phyloP scores from a whole-genome alignment of 2,797 vertebrate genomes.

The Scolopax rusticola region DNA sequence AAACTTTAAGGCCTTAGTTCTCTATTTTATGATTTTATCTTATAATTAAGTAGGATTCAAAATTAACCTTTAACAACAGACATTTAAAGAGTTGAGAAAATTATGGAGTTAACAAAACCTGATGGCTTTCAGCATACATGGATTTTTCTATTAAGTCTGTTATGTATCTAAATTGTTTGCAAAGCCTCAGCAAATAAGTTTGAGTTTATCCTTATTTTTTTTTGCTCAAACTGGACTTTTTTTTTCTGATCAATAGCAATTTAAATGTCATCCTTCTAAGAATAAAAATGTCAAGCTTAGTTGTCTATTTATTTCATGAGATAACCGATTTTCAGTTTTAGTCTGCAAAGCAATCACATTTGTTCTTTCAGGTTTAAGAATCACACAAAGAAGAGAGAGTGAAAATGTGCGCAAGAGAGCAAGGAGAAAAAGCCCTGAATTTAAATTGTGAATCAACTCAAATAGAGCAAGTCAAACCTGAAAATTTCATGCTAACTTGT shows the following conservation, averaged over 20 bases:
- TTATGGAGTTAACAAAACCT: background rate
- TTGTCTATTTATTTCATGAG: slow-evolving; percentile 63
- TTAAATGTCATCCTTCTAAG: slow-evolving; percentile 61
- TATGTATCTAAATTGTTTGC: slow-evolving; percentile 23
- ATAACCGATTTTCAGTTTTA: slow-evolving; percentile 70
- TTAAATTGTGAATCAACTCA: slow-evolving; percentile 76
- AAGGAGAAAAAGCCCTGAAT: slow-evolving; percentile 30
- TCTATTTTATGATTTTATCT: background rate
- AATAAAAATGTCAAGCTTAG: slow-evolving; percentile 27
- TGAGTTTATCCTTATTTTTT: background rate
- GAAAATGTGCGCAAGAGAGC: fast-evolving
- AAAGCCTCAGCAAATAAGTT: slow-evolving; percentile 27
- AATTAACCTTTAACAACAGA: background rate
- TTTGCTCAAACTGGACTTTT: slow-evolving; percentile 41
- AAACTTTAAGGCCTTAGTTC: background rate
- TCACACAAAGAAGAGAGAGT: background rate
- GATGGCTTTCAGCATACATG: background rate
- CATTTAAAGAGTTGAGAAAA: background rate
- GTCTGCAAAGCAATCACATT: slow-evolving; percentile 57
- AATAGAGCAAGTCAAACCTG: slow-evolving; percentile 78
- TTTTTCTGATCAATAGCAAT: slow-evolving; percentile 75
- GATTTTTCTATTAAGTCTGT: slow-evolving; percentile 27
- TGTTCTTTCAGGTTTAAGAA: slow-evolving; percentile 52
- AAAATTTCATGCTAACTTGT: slow-evolving; percentile 81
- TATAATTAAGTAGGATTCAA: background rate